Evolutionary conservation across 2,113 vertebrate species (phyloP).

Genomic region (Aramus guarauna): DNA sequence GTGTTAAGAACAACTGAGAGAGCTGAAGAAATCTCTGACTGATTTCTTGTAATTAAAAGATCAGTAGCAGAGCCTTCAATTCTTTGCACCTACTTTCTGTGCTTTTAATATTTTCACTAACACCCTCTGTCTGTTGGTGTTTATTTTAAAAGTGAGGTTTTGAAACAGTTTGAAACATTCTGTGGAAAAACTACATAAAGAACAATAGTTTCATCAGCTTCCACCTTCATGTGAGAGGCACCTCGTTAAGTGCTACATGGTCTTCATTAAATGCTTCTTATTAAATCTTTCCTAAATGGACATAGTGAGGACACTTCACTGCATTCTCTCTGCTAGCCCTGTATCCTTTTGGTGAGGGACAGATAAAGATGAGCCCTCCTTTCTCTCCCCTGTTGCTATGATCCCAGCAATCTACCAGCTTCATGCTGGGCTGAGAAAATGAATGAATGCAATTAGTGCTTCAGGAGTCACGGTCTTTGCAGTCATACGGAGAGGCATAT

Average conservation of each 20-base stretch:
- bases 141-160: slow-evolving; percentile 24
- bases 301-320: slow-evolving; percentile 31
- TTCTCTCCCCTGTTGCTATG: slow-evolving; percentile 62
- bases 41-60: slow-evolving; percentile 49
- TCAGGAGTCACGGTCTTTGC: slow-evolving; percentile 69
- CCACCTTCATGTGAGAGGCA: slow-evolving; percentile 56
- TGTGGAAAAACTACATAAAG: background rate
- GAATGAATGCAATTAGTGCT: slow-evolving; percentile 85
- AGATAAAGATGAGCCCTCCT: slow-evolving; percentile 67
- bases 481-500: background rate
- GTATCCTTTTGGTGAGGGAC: slow-evolving; percentile 55
- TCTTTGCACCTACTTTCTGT: slow-evolving; percentile 36
- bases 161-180: slow-evolving; percentile 5
- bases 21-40: background rate
- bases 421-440: slow-evolving; percentile 78
- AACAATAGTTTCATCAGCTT: slow-evolving; percentile 44
- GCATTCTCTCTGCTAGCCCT: slow-evolving; percentile 34
- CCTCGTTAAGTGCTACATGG: slow-evolving; percentile 67
- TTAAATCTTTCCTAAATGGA: slow-evolving; percentile 53
- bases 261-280: slow-evolving; percentile 60
- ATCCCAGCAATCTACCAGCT: slow-evolving; percentile 67
- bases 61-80: slow-evolving; percentile 6
- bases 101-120: slow-evolving; percentile 49
- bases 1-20: background rate
- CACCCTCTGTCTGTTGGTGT: background rate